A percentile compares a stretch with the other conserved stretches of the same genome.
Evolutionary conservation across 2,888 invertebrate genomes (phyloP).

Genomic region (Hartigia nigra): DNA sequence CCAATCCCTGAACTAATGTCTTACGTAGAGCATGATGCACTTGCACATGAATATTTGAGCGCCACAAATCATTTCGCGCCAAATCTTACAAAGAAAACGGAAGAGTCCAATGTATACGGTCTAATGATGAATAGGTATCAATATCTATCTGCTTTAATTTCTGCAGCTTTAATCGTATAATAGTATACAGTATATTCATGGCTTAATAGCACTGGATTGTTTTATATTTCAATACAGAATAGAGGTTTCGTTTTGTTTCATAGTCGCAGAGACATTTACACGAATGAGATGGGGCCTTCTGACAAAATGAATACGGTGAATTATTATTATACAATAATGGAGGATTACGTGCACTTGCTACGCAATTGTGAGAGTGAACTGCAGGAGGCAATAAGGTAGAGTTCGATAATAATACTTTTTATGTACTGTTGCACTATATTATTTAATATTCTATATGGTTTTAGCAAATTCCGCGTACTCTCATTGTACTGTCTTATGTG

Average conservation of each 20-base stretch:
- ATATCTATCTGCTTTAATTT: neutral
- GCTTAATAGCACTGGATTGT: neutral
- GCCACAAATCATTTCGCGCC: slow-evolving; percentile 62
- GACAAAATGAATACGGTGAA: slow-evolving; percentile 31
- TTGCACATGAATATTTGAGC: slow-evolving; percentile 63
- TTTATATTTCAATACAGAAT: neutral
- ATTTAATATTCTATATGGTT: neutral
- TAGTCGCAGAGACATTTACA: slow-evolving; percentile 39
- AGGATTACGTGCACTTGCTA: slow-evolving; percentile 40
- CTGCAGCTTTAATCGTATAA: neutral
- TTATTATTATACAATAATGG: slow-evolving; percentile 43
- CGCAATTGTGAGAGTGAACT: slow-evolving; percentile 41
- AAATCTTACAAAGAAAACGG: slow-evolving; percentile 44
- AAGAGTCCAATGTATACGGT: slow-evolving; percentile 12
- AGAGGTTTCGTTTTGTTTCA: neutral
- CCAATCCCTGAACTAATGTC: slow-evolving; percentile 54
- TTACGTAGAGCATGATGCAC: slow-evolving; percentile 61
- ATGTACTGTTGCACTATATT: neutral
- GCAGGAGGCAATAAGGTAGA: slow-evolving; percentile 25
- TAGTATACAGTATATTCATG: neutral
- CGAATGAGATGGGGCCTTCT: slow-evolving; percentile 25
- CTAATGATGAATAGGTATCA: slow-evolving; percentile 16
- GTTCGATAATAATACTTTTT: neutral
- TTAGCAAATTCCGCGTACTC: neutral
- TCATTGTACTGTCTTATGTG: neutral